Conservation (phyloP, 2,888 invertebrate genomes). For the Bugulina stolonifera region DNA sequence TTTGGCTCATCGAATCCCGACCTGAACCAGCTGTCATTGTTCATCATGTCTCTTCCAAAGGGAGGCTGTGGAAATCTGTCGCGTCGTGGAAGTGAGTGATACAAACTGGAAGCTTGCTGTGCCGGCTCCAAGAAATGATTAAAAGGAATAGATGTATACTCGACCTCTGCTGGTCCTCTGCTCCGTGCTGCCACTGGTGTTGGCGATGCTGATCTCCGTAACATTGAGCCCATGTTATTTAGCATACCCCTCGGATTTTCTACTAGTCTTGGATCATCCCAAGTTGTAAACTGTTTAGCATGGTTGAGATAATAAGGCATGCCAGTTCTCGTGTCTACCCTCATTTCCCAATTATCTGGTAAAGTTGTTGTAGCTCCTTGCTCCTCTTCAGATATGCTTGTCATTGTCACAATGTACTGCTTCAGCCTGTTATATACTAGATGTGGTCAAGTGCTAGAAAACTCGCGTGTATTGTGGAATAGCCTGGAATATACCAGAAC, state of each 20-base stretch:
- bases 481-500: not conserved
- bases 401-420: not conserved
- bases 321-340: conserved; percentile 42
- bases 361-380: conserved; percentile 32
- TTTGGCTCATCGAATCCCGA: not conserved
- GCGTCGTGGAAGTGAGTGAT: not conserved
- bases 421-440: too few relatives aligned
- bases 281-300: conserved; percentile 44
- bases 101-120: not conserved
- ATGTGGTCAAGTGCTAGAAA: not conserved
- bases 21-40: not conserved
- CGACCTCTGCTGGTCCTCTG: not conserved
- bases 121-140: not conserved
- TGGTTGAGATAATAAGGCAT: conserved; percentile 51
- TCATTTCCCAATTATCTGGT: conserved; percentile 50
- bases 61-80: not conserved
- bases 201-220: not conserved
- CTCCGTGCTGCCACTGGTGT: not conserved
- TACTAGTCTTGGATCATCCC: conserved; percentile 44
- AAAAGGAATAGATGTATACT: conserved; percentile 1
- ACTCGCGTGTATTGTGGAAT: not conserved
- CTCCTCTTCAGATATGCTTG: not conserved
- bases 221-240: conserved; percentile 15
- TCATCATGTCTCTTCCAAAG: not conserved
- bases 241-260: conserved; percentile 5